Percentiles rank a stretch among this genome's conserved stretches.
phyloP scores from a whole-genome alignment of 2,113 vertebrate genomes.

The rat (Rattus norvegicus) region DNA sequence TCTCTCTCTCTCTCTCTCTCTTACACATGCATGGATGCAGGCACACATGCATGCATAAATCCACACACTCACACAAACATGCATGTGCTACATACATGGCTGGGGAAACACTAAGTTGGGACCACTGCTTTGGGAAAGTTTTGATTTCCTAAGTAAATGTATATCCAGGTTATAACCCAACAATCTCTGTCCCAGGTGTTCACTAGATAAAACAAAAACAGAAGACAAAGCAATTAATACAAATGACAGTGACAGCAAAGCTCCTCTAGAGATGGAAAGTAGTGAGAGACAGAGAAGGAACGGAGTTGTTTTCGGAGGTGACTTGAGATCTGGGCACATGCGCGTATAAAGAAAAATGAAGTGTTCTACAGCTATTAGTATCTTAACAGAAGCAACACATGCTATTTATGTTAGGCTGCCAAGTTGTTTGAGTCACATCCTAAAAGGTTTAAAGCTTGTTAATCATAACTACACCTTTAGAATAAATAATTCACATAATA shows the following conservation, averaged over 20 bases:
- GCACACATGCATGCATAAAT: background rate
- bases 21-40: background rate
- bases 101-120: background rate
- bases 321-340: background rate
- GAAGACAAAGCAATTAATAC: background rate
- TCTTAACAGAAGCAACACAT: background rate
- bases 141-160: background rate
- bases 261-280: background rate
- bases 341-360: background rate
- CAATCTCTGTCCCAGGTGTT: background rate
- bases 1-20: no score
- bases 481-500: conserved; percentile 30
- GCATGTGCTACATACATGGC: no score
- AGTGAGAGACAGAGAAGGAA: background rate
- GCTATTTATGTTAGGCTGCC: background rate
- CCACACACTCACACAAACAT: background rate
- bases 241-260: background rate
- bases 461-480: background rate
- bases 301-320: background rate
- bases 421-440: background rate
- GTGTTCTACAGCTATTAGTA: background rate
- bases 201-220: background rate
- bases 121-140: background rate
- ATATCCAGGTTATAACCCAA: background rate
- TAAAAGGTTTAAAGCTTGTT: conserved; percentile 8